phyloP scores from a whole-genome alignment of 2,113 vertebrate genomes.

The Xiphophorus couchianus region DNA sequence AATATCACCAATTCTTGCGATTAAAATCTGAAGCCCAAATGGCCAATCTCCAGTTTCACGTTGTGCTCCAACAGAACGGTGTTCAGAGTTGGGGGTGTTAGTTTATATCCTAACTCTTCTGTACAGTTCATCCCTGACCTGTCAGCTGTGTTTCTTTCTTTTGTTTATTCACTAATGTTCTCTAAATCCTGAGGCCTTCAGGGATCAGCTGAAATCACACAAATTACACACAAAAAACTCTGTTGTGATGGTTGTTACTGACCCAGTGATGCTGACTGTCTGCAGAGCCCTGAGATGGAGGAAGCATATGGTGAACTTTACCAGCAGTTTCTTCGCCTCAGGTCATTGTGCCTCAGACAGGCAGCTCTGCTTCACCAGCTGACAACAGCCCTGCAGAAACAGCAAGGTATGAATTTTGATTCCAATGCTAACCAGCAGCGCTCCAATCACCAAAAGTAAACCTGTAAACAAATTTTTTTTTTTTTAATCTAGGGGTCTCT shows the following conservation, averaged over 20 bases:
- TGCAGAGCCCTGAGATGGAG: constrained; percentile 74
- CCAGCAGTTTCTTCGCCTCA: constrained; percentile 78
- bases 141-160: too few species aligned
- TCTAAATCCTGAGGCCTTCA: too few species aligned
- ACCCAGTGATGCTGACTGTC: not conserved
- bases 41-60: too few species aligned
- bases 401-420: constrained; percentile 58
- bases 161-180: too few species aligned
- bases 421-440: not conserved
- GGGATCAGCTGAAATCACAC: too few species aligned
- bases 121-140: too few species aligned
- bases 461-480: not conserved
- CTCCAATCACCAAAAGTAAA: not conserved
- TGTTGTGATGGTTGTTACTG: not conserved
- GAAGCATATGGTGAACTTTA: constrained; percentile 80
- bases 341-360: constrained; percentile 81
- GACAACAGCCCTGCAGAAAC: constrained; percentile 57
- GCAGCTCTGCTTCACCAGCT: constrained; percentile 81
- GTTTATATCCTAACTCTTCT: too few species aligned
- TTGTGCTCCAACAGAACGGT: too few species aligned
- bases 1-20: too few species aligned
- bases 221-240: not conserved
- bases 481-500: constrained; percentile 38
- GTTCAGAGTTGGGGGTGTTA: too few species aligned
- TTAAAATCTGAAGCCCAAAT: too few species aligned